Conservation (phyloP, 2,113 vertebrate species). For the Alethe diademata region DNA sequence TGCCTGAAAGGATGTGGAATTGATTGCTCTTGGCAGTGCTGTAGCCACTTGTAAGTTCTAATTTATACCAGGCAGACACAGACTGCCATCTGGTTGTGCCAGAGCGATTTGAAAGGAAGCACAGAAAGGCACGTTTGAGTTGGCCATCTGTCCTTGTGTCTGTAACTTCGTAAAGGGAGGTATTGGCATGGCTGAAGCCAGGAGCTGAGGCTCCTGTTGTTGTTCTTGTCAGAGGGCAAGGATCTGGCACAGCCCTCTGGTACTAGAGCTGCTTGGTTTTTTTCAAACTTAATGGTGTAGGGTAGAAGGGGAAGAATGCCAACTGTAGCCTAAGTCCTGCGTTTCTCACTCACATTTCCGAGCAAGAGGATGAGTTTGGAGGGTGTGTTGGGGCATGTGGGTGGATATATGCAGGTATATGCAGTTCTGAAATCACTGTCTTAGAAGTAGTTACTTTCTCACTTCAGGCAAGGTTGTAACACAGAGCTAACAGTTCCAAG, state of each 20-base stretch:
- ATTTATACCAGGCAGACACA: constrained; percentile 22
- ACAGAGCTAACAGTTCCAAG: background rate
- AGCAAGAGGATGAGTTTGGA: background rate
- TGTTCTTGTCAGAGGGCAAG: background rate
- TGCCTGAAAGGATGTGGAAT: background rate
- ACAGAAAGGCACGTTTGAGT: background rate
- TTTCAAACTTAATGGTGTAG: background rate
- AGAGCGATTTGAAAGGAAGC: constrained; percentile 17
- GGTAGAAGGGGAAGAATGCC: background rate
- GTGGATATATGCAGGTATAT: background rate
- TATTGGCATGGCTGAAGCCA: background rate
- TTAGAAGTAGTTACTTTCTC: background rate
- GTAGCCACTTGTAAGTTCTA: background rate
- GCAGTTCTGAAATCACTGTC: background rate
- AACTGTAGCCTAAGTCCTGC: background rate
- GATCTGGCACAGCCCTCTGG: background rate
- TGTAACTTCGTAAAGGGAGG: background rate
- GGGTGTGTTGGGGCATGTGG: accelerated
- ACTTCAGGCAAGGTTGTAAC: background rate
- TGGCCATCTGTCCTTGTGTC: constrained; percentile 33
- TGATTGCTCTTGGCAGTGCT: constrained; percentile 20
- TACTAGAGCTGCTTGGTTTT: background rate
- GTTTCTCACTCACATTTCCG: background rate
- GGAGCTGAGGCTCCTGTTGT: background rate
- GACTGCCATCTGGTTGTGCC: constrained; percentile 19